Evolutionary conservation across 2,888 invertebrate species (phyloP).

Genomic region (Cephus rjabovi): DNA sequence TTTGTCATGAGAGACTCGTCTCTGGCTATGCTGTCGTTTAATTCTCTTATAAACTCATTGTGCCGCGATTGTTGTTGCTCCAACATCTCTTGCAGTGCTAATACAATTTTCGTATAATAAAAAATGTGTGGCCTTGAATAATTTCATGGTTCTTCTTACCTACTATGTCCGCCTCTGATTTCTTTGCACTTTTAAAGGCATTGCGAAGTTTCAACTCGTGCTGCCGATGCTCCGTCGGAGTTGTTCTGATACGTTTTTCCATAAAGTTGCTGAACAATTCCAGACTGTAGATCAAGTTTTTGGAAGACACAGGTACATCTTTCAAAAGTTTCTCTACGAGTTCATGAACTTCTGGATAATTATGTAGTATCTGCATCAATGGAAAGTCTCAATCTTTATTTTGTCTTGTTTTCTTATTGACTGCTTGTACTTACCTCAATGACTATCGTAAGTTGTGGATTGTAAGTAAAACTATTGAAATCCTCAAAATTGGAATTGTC

Average conservation of each 20-base stretch:
- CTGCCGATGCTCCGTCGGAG: slow-evolving; percentile 23
- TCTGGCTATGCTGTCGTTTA: slow-evolving; percentile 19
- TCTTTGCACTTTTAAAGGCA: slow-evolving; percentile 19
- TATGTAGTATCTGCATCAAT: not conserved
- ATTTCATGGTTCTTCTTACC: slow-evolving; percentile 19
- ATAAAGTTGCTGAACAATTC: slow-evolving; percentile 9
- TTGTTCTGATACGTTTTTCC: slow-evolving; percentile 29
- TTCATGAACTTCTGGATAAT: not conserved
- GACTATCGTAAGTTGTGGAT: not conserved
- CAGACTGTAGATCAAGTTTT: not conserved
- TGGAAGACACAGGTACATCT: not conserved
- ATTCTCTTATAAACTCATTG: slow-evolving; percentile 11
- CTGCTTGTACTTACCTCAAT: not conserved
- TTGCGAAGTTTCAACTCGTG: slow-evolving; percentile 24
- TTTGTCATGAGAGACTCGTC: slow-evolving; percentile 22
- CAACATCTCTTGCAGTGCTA: slow-evolving; percentile 23
- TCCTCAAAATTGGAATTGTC: not conserved
- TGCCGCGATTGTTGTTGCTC: slow-evolving; percentile 18
- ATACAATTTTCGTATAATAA: not conserved
- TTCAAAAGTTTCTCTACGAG: not conserved
- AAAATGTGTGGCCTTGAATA: not conserved
- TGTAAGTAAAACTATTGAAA: not conserved
- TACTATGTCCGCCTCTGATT: slow-evolving; percentile 22
- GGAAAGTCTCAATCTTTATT: not conserved
- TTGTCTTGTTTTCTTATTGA: not conserved